phyloP scores from a whole-genome alignment of 2,113 vertebrate genomes.

The Litocranius walleri region DNA sequence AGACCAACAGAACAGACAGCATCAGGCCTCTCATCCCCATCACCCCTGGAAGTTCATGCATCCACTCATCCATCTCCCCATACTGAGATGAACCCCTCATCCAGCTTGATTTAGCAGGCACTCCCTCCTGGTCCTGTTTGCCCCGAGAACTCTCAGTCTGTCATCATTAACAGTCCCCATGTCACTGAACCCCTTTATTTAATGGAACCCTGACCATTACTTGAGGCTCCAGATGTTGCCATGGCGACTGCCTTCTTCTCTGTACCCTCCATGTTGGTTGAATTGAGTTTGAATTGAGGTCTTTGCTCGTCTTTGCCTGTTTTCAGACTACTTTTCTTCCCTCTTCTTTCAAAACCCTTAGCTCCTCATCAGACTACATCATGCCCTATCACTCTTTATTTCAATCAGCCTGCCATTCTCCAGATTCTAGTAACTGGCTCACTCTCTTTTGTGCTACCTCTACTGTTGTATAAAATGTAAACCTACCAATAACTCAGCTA shows the following conservation, averaged over 20 bases:
- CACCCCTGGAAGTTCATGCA: fast-evolving
- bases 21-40: fast-evolving
- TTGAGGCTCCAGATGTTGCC: not conserved
- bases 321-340: not conserved
- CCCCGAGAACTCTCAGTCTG: not conserved
- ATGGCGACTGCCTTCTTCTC: not conserved
- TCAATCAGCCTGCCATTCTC: not conserved
- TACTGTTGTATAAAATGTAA: not conserved
- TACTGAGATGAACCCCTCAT: not conserved
- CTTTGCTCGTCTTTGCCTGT: not conserved
- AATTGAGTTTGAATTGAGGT: not conserved
- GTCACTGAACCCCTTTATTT: not conserved
- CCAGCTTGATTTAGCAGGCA: not conserved
- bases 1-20: not conserved
- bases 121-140: not conserved
- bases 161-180: not conserved
- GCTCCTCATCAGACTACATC: not conserved
- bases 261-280: not conserved
- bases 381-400: not conserved
- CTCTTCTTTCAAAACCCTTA: not conserved
- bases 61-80: not conserved
- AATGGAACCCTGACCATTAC: not conserved
- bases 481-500: not conserved
- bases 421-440: not conserved
- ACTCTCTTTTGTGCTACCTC: not conserved